Evolutionary conservation across 1,140 invertebrate species (phyloP).

Genomic region (Drosophila simulans): DNA sequence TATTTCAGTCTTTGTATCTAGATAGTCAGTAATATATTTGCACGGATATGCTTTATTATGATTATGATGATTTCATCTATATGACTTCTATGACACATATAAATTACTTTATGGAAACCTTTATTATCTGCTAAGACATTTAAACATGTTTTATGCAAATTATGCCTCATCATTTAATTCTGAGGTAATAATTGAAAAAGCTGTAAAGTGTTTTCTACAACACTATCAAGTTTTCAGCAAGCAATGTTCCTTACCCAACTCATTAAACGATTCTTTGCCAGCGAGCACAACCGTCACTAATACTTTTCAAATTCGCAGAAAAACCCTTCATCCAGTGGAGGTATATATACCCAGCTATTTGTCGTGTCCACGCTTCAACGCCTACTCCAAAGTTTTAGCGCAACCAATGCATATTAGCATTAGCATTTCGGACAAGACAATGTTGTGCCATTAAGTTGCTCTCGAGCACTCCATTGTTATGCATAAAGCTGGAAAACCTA

Average conservation of each 20-base stretch:
- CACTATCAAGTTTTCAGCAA: neutral
- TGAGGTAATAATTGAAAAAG: no score
- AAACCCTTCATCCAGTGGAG: neutral
- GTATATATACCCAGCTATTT: conserved; percentile 1
- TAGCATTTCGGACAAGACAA: conserved; percentile 73
- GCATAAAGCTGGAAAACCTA: conserved; percentile 54
- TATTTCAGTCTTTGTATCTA: neutral
- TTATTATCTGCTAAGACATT: no score
- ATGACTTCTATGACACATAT: no score
- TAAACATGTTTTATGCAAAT: no score
- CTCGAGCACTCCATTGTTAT: conserved; percentile 60
- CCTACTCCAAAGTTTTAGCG: conserved; percentile 55
- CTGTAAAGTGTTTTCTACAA: no score
- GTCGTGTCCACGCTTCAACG: conserved; percentile 34
- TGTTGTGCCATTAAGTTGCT: conserved; percentile 62
- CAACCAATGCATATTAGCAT: conserved; percentile 75
- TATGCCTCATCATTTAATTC: no score
- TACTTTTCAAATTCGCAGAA: conserved; percentile 7
- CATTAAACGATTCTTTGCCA: conserved; percentile 8
- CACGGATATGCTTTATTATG: neutral
- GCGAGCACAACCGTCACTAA: conserved; percentile 12
- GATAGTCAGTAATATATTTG: neutral
- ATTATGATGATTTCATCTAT: neutral
- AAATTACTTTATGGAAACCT: no score
- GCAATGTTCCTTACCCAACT: neutral